Evolutionary conservation across 2,113 vertebrate species (phyloP).

Genomic region (Odobenus rosmarus): DNA sequence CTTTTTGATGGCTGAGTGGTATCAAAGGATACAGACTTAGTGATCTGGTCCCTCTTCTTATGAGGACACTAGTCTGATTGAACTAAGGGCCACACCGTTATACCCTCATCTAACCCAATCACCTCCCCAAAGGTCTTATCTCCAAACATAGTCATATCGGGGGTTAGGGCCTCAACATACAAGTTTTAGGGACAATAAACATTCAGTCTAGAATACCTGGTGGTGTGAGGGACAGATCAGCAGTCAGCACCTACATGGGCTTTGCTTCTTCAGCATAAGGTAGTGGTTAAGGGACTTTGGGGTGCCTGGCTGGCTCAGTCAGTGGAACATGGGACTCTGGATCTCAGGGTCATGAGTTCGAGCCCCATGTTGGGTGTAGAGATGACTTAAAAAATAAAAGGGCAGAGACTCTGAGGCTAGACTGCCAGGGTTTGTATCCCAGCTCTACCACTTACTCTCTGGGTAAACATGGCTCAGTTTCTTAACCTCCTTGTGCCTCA

Average conservation of each 20-base stretch:
- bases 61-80: not conserved
- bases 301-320: not conserved
- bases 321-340: not conserved
- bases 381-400: not conserved
- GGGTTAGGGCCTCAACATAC: not conserved
- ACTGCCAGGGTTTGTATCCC: not conserved
- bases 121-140: not conserved
- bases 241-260: rapidly evolving
- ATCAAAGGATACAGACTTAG: not conserved
- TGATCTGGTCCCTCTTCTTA: not conserved
- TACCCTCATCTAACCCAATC: not conserved
- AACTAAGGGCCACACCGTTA: not conserved
- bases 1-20: not conserved
- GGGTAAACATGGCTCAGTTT: not conserved
- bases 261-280: not conserved
- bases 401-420: too few relatives aligned
- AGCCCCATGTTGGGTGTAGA: not conserved
- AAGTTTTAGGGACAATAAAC: not conserved
- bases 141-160: not conserved
- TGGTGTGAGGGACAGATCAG: not conserved
- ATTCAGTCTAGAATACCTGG: not conserved
- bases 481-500: not conserved
- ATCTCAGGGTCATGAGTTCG: not conserved
- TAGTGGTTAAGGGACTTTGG: not conserved
- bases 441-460: not conserved